A percentile compares a stretch with the other conserved stretches of the same genome.
Evolutionary conservation across 2,797 vertebrate species (phyloP).

Genomic region (Diplodus puntazzo): DNA sequence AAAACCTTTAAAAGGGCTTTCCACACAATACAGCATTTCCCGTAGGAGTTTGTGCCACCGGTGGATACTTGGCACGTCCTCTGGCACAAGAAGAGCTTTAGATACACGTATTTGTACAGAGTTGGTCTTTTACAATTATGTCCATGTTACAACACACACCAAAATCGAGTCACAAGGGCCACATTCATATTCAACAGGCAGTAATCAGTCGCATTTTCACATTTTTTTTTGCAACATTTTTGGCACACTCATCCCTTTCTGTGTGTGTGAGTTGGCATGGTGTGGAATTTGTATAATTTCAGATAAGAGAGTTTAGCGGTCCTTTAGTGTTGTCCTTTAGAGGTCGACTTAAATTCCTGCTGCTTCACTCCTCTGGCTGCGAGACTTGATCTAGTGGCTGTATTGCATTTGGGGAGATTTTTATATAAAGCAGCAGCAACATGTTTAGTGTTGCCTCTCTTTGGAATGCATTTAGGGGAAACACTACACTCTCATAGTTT

Average conservation of each 20-base stretch:
- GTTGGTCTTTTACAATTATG: not conserved
- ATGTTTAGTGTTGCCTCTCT: too few relatives aligned
- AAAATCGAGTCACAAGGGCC: too few relatives aligned
- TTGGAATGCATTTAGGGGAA: too few relatives aligned
- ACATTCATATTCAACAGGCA: too few relatives aligned
- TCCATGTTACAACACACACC: too few relatives aligned
- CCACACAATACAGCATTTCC: not conserved
- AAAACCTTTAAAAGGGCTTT: conserved; percentile 34
- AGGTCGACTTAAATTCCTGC: not conserved
- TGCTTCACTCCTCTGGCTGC: not conserved
- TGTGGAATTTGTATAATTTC: not conserved
- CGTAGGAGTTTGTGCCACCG: not conserved
- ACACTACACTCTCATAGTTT: too few relatives aligned
- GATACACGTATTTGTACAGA: not conserved
- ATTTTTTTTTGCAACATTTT: too few relatives aligned
- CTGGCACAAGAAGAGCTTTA: not conserved
- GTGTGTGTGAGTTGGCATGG: not conserved
- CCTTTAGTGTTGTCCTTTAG: not conserved
- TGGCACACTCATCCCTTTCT: not conserved
- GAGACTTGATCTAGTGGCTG: not conserved
- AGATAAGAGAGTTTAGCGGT: not conserved
- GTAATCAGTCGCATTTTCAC: too few relatives aligned
- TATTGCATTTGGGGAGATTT: not conserved
- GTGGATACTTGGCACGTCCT: not conserved
- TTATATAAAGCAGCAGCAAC: not conserved